Evolutionary conservation across 2,888 invertebrate species (phyloP).

Genomic region (Lottia gigantea): DNA sequence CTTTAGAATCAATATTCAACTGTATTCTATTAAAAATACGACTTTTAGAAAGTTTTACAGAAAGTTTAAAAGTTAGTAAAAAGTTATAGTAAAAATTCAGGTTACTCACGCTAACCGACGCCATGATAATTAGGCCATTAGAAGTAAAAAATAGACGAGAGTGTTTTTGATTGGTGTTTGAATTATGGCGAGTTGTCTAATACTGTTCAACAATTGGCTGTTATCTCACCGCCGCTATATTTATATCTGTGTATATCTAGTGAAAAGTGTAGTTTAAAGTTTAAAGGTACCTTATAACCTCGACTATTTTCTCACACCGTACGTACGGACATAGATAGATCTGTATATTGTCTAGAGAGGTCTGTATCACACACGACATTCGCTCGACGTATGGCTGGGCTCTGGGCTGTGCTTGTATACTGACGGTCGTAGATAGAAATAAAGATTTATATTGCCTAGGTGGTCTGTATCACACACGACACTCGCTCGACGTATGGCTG

Average conservation of each 20-base stretch:
- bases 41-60: background rate
- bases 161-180: background rate
- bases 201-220: conserved; percentile 27
- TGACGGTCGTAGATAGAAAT: no score
- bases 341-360: no score
- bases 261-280: background rate
- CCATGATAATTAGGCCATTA: conserved; percentile 49
- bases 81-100: conserved; percentile 34
- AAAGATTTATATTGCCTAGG: no score
- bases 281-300: background rate
- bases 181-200: conserved; percentile 28
- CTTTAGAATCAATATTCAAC: no score
- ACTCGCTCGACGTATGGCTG: no score
- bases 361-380: no score
- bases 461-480: no score
- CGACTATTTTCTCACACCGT: background rate
- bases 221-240: conserved; percentile 10
- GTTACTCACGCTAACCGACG: conserved; percentile 58
- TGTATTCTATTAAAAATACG: no score
- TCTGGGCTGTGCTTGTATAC: no score
- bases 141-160: conserved; percentile 23
- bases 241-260: background rate
- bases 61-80: conserved; percentile 16
- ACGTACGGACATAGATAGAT: no score
- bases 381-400: no score